Conservation (phyloP, 2,797 vertebrate species). For the Galago senegalensis region DNA sequence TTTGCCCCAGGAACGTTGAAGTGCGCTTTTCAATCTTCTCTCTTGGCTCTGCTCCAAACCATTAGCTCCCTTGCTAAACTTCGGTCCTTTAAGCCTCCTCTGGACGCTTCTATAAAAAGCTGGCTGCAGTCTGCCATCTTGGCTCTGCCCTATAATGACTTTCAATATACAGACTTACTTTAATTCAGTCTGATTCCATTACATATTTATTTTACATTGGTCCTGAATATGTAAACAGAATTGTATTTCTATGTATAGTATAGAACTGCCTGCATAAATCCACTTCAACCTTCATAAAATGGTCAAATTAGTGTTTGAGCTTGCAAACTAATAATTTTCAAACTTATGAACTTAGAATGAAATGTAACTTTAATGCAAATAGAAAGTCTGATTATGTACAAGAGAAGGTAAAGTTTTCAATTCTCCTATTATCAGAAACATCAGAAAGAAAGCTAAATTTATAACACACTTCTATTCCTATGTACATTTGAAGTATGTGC, state of each 20-base stretch:
- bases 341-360: conserved; percentile 89
- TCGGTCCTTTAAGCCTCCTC: no score
- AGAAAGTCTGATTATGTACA: conserved; percentile 93
- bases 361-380: conserved; percentile 90
- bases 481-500: conserved; percentile 89
- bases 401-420: conserved; percentile 88
- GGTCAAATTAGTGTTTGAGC: conserved; percentile 86
- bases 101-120: no score
- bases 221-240: conserved; percentile 81
- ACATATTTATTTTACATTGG: conserved; percentile 81
- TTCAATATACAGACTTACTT: conserved; percentile 78
- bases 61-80: no score
- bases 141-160: no score
- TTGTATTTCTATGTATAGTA: conserved; percentile 80
- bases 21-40: no score
- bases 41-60: no score
- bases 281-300: conserved; percentile 86
- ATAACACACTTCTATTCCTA: conserved; percentile 89
- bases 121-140: no score
- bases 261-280: conserved; percentile 84
- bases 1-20: no score
- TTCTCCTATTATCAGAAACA: conserved; percentile 89
- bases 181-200: conserved; percentile 80
- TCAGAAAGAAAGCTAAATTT: conserved; percentile 89
- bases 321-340: conserved; percentile 89